Conservation (phyloP, 2,888 invertebrate species). For the Spodoptera picta region DNA sequence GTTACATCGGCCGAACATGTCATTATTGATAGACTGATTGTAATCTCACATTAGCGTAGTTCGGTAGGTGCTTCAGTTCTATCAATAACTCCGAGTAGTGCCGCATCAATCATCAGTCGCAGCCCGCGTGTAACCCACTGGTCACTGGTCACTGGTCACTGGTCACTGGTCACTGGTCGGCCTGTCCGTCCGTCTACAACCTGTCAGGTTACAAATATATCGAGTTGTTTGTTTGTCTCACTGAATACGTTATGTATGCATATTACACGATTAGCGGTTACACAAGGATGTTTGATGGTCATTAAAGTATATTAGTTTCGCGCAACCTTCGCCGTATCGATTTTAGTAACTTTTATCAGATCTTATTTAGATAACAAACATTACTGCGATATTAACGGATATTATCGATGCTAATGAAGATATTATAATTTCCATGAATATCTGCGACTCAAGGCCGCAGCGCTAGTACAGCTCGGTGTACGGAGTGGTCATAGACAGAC, state of each 20-base stretch:
- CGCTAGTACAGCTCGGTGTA: not conserved
- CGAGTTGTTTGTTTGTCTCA: not conserved
- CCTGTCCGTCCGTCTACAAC: too few relatives aligned
- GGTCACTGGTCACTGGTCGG: too few relatives aligned
- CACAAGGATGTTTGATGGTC: constrained; percentile 20
- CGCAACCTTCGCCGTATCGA: constrained; percentile 18
- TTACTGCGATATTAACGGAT: constrained; percentile 9
- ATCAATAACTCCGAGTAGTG: too few relatives aligned
- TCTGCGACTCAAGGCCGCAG: constrained; percentile 29
- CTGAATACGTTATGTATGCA: not conserved
- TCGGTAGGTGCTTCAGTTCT: too few relatives aligned
- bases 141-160: too few relatives aligned
- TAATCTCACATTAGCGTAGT: too few relatives aligned
- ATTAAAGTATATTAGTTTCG: constrained; percentile 22
- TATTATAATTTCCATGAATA: constrained; percentile 19
- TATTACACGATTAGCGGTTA: not conserved
- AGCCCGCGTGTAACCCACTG: too few relatives aligned
- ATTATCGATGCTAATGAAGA: constrained; percentile 28
- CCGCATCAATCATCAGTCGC: too few relatives aligned
- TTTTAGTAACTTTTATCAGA: constrained; percentile 34
- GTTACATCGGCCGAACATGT: too few relatives aligned
- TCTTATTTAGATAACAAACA: constrained; percentile 32
- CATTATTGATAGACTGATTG: too few relatives aligned
- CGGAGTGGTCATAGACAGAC: constrained; percentile 3
- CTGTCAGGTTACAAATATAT: too few relatives aligned